phyloP scores from a whole-genome alignment of 2,113 vertebrate genomes.

The Eolophus roseicapilla region DNA sequence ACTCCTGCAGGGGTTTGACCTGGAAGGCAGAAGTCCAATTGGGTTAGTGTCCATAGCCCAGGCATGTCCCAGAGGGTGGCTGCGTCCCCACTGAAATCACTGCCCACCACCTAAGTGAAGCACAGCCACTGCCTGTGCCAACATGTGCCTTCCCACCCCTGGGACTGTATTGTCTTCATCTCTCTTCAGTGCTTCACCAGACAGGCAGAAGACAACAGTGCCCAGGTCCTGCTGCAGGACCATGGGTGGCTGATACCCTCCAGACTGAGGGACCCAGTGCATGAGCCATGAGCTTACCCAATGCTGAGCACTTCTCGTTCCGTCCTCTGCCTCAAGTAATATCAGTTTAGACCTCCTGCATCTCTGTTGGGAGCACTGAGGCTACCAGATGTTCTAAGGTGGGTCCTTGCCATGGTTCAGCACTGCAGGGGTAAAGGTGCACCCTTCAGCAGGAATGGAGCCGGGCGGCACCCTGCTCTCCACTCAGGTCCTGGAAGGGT shows the following conservation, averaged over 20 bases:
- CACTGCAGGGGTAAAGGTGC: neutral
- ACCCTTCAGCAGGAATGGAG: neutral
- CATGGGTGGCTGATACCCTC: rapidly evolving
- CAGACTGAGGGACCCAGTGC: neutral
- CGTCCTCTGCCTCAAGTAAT: rapidly evolving
- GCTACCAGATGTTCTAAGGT: neutral
- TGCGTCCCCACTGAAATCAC: neutral
- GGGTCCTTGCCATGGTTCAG: neutral
- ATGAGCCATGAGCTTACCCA: neutral
- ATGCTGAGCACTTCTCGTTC: neutral
- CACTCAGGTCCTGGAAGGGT: neutral
- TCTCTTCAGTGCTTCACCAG: neutral
- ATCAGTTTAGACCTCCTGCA: neutral
- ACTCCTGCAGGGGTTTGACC: neutral
- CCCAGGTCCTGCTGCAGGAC: neutral
- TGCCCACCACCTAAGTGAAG: neutral
- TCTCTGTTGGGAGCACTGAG: neutral
- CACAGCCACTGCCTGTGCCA: rapidly evolving
- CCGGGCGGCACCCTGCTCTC: neutral
- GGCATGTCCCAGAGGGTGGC: neutral
- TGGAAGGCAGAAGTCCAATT: neutral
- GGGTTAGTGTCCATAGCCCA: neutral
- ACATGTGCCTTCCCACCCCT: neutral
- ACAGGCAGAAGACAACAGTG: neutral
- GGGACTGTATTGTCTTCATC: neutral